Evolutionary conservation across 2,888 invertebrate species (phyloP).

Genomic region (Spatulosminthurus flaviceps): DNA sequence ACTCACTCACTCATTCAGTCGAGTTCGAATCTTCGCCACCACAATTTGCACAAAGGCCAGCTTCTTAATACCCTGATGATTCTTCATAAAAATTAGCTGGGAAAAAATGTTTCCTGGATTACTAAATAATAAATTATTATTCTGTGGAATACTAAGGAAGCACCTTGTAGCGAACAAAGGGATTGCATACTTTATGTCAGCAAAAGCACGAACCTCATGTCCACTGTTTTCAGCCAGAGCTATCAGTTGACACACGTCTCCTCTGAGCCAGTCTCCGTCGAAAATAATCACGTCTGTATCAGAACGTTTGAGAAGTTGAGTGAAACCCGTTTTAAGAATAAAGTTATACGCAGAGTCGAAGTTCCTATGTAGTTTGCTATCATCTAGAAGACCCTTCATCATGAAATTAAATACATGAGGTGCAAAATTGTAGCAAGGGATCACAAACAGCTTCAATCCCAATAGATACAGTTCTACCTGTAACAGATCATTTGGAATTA

Average conservation of each 20-base stretch:
- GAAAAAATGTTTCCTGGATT: not conserved
- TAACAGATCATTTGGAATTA: too few species aligned
- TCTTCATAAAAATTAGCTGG: conserved; percentile 13
- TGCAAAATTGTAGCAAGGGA: not conserved
- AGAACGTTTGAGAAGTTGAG: not conserved
- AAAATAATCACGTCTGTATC: not conserved
- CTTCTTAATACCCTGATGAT: not conserved
- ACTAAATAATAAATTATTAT: too few species aligned
- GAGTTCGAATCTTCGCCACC: not conserved
- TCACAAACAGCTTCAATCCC: conserved; percentile 2
- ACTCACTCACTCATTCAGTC: conserved; percentile 12
- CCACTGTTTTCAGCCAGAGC: not conserved
- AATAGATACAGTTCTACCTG: conserved; percentile 11
- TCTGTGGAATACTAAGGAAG: too few species aligned
- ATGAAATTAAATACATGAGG: not conserved
- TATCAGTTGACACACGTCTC: not conserved
- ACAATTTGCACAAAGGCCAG: not conserved
- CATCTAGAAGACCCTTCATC: not conserved
- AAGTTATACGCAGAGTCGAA: not conserved
- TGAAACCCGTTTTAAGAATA: not conserved
- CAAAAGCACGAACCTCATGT: not conserved
- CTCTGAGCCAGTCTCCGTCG: conserved; percentile 9
- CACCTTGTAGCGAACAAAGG: too few species aligned
- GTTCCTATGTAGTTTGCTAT: not conserved
- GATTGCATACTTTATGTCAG: too few species aligned